phyloP scores from a whole-genome alignment of 2,888 invertebrate species.

The Proisotoma minuta region DNA sequence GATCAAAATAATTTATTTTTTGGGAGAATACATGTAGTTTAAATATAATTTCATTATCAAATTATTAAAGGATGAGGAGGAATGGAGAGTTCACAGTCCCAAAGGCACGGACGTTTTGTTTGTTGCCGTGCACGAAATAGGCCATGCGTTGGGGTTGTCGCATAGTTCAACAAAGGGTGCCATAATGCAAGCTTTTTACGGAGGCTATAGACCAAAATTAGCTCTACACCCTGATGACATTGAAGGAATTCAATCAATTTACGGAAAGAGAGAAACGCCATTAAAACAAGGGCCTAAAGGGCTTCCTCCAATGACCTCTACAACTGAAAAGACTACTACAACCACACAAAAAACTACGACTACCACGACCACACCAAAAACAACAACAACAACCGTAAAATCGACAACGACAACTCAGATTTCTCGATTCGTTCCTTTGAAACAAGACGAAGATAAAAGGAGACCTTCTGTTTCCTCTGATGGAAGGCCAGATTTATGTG shows the following conservation, averaged over 20 bases:
- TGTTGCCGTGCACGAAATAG: conserved; percentile 55
- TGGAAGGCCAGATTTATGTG: conserved; percentile 32
- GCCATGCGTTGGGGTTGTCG: conserved; percentile 51
- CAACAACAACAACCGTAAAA: not conserved
- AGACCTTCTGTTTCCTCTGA: not conserved
- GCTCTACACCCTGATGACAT: conserved; percentile 42
- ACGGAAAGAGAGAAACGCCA: conserved; percentile 30
- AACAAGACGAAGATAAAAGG: too few relatives aligned
- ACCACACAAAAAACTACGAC: not conserved
- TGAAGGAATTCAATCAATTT: conserved; percentile 27
- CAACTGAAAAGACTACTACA: conserved; percentile 10
- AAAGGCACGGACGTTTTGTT: conserved; percentile 53
- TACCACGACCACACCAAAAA: conserved; percentile 9
- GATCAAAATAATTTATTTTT: too few relatives aligned
- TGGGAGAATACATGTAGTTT: too few relatives aligned
- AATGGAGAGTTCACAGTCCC: conserved; percentile 26
- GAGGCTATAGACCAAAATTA: conserved; percentile 32
- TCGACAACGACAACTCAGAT: not conserved
- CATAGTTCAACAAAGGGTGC: conserved; percentile 36
- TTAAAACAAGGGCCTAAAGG: not conserved
- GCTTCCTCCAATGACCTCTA: not conserved
- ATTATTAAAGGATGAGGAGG: conserved; percentile 51
- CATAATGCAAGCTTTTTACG: conserved; percentile 40
- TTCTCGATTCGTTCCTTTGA: not conserved
- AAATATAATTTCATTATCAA: too few relatives aligned